phyloP scores from a whole-genome alignment of 2,797 vertebrate genomes.

The Coracias cyanogaster region DNA sequence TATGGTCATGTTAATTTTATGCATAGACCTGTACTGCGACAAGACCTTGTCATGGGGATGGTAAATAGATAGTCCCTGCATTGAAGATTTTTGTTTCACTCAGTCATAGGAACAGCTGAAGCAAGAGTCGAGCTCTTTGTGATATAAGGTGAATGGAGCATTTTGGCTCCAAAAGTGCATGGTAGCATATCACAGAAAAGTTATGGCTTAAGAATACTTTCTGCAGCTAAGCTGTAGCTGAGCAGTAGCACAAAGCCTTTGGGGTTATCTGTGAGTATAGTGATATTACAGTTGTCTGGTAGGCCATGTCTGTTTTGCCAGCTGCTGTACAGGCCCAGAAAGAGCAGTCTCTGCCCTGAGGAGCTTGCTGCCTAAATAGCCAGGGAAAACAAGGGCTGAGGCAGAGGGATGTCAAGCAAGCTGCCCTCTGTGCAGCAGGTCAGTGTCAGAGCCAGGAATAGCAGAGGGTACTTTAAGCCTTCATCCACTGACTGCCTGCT shows the following conservation, averaged over 20 bases:
- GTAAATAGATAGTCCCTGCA: neutral
- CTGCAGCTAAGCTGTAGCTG: neutral
- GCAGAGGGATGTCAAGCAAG: constrained; percentile 30
- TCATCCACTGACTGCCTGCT: neutral
- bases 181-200: neutral
- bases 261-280: neutral
- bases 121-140: neutral
- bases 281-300: constrained; percentile 29
- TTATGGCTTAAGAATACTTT: neutral
- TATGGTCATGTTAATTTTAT: neutral
- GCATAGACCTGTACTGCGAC: neutral
- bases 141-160: neutral
- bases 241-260: neutral
- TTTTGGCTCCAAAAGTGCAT: neutral
- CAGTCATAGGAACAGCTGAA: neutral
- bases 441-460: constrained; percentile 71
- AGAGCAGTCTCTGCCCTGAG: neutral
- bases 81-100: neutral
- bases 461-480: constrained; percentile 26
- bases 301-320: constrained; percentile 53
- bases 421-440: constrained; percentile 58
- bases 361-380: constrained; percentile 52
- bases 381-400: constrained; percentile 34
- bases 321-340: constrained; percentile 40
- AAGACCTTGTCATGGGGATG: neutral